phyloP scores from a whole-genome alignment of 2,888 invertebrate species.

The Junonia oenone region DNA sequence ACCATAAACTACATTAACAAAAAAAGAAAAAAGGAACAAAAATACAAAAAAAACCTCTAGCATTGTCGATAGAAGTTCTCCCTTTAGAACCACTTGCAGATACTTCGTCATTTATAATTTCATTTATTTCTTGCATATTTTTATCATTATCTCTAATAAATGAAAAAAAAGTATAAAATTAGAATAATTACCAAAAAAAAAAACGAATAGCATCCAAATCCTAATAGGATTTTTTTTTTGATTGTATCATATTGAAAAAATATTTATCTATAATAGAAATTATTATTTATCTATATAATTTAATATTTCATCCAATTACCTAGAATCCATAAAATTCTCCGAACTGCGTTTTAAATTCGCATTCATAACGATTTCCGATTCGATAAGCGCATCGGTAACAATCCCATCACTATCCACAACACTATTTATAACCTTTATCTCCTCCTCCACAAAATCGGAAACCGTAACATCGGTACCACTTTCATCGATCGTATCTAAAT shows the following conservation, averaged over 20 bases:
- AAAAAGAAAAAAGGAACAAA: conserved; percentile 7
- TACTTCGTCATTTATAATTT: neutral
- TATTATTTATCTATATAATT: no score
- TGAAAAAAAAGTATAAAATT: neutral
- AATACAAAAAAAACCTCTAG: conserved; percentile 18
- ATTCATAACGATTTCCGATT: conserved; percentile 24
- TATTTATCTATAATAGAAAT: no score
- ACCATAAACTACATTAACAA: no score
- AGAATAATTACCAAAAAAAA: no score
- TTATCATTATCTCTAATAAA: conserved; percentile 5
- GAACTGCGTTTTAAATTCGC: neutral
- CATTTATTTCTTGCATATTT: neutral
- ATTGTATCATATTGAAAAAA: no score
- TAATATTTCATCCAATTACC: no score
- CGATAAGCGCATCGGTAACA: conserved; percentile 40
- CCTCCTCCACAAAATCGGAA: conserved; percentile 36
- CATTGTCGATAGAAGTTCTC: neutral
- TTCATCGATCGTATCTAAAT: conserved; percentile 58
- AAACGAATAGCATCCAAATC: no score
- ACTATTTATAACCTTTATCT: conserved; percentile 39
- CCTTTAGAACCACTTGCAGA: neutral
- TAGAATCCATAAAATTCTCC: conserved; percentile 35
- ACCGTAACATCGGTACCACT: conserved; percentile 38
- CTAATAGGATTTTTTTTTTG: no score
- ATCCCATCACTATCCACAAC: conserved; percentile 42